Base-by-base conservation (phyloP, 2,888 invertebrate species). In the Tyria jacobaeae region DNA sequence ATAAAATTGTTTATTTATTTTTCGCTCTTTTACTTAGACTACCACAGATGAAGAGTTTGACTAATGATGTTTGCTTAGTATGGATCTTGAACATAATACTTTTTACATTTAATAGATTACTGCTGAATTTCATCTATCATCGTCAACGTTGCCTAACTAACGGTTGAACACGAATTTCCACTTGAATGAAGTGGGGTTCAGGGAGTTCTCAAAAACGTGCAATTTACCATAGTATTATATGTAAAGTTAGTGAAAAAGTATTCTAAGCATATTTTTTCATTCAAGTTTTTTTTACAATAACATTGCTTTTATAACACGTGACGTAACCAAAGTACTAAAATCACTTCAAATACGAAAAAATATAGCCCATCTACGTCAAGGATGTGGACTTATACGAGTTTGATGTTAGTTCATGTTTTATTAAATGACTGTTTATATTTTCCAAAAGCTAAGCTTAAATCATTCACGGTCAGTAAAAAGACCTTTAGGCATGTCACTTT, bases 1-100 rank as follows among this genome's bases (percentile, higher is more conserved):
- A 66, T 34, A 68, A 25, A 65, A 60, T 62, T 58, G 56, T 17
- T 39, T 60, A 56, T 56, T 56, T 56, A 61, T 63, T 63, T 51
- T 9, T 15, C n/a, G 17, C 49, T 15, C 53, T 60, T 59, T 57
- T 35, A 31, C 48, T 49, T 56, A 24, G 14, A 31, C 35, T 49
- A 47, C 9, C 37, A 21, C 48, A 12, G 17, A 50, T 56, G 44
- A 31, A 47, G 55, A 31, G 52, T 47, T 34, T 55, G 54, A 56
- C 56, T 37, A 48, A 48, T 37, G 48, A 49, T 25, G 24, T 57
- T 49, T 57, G 25, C 39, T 39, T 54, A 27, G 27, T 39, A 15
- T 5, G 27, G 21, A 31, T 55, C 35, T 55, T 21, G 44, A 44
- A 44, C 17, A 15, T 41, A 55, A 55, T 12, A 44, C 31, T 55